Conservation (phyloP, 2,888 invertebrate genomes). For the Dryomyza anilis region DNA sequence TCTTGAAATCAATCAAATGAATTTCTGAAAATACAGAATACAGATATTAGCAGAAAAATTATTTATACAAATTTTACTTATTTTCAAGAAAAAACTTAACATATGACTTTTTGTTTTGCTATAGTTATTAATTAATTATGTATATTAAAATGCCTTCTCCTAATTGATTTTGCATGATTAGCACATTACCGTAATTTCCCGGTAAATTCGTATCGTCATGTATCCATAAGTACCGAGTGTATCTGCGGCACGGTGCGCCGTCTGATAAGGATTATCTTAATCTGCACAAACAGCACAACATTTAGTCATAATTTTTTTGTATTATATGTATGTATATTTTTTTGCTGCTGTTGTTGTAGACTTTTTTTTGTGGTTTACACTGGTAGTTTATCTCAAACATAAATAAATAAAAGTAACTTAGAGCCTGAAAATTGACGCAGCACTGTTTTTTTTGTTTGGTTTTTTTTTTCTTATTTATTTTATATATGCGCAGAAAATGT, state of each 20-base stretch:
- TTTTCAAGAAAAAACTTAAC: too few species aligned
- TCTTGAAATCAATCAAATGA: too few species aligned
- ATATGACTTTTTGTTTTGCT: too few species aligned
- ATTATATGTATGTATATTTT: not conserved
- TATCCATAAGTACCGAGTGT: not conserved
- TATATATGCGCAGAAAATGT: not conserved
- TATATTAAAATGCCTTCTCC: too few species aligned
- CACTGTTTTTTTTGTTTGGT: not conserved
- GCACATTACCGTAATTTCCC: conserved; percentile 22
- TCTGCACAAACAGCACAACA: conserved; percentile 49
- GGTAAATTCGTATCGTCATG: not conserved
- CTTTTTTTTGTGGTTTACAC: not conserved
- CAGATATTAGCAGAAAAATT: conserved; percentile 11
- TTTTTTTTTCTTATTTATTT: too few species aligned
- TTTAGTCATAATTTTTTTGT: conserved; percentile 12
- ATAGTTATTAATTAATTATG: too few species aligned
- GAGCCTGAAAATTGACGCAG: not conserved
- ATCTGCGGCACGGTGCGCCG: conserved; percentile 32
- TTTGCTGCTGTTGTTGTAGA: not conserved
- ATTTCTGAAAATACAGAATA: too few species aligned
- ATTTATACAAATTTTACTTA: not conserved
- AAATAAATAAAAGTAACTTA: not conserved
- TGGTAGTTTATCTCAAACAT: conserved; percentile 5
- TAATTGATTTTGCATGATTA: too few species aligned
- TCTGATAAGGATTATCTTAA: conserved; percentile 56